These are phyloP conservation scores for Pituophis catenifer DNA, from an alignment of 2,113 vertebrate genomes.

Conservation along the genomic window DNA sequence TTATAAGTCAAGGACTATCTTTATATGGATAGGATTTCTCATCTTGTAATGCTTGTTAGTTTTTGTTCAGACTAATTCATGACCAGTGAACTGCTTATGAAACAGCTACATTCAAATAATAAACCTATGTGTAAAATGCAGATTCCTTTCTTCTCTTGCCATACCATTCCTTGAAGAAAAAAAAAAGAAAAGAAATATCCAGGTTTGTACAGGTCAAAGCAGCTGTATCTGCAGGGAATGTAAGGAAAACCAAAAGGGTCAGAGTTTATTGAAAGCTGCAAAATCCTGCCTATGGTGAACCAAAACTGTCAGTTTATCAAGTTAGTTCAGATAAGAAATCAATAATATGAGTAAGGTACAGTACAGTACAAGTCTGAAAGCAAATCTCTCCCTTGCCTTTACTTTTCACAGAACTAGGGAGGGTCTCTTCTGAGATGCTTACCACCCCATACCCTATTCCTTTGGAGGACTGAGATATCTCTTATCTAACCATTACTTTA, in stretches of 20 bases:
- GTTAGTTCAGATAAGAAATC: neutral
- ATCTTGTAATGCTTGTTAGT: neutral
- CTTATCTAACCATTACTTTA: neutral
- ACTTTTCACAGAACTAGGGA: neutral
- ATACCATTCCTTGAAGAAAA: neutral
- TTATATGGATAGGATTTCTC: neutral
- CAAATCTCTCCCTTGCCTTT: neutral
- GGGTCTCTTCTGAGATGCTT: neutral
- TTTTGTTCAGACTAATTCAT: slow-evolving; percentile 6
- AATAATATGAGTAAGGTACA: neutral
- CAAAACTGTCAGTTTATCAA: neutral
- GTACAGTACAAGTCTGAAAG: neutral
- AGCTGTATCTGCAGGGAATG: neutral
- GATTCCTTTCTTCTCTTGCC: neutral
- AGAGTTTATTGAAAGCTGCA: neutral
- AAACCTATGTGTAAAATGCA: neutral
- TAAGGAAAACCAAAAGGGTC: neutral
- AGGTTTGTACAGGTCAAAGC: neutral
- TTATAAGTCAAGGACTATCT: neutral
- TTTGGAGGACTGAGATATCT: neutral
- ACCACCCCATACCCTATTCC: neutral
- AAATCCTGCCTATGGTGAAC: neutral
- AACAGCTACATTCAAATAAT: neutral
- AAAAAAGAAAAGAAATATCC: neutral
- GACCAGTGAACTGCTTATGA: neutral